Evolutionary conservation across 2,888 invertebrate species (phyloP).

Genomic region (Chymomyza caudatula): DNA sequence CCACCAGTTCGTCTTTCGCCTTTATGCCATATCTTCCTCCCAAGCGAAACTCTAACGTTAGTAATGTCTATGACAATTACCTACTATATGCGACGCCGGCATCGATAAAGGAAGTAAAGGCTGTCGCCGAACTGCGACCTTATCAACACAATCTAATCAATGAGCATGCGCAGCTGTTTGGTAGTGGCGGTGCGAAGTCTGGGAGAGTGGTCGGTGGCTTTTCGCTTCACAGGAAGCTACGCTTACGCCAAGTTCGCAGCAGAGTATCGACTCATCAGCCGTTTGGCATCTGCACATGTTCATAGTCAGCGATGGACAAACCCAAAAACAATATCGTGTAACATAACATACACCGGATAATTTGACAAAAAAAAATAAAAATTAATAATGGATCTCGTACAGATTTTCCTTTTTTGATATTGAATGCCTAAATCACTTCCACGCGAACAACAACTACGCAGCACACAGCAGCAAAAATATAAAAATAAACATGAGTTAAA

Average conservation of each 20-base stretch:
- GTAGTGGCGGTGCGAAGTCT: slow-evolving; percentile 20
- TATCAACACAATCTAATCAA: slow-evolving; percentile 70
- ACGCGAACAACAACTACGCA: neutral
- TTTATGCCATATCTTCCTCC: slow-evolving; percentile 74
- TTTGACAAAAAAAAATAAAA: neutral
- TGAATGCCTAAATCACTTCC: neutral
- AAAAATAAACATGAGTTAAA: slow-evolving; percentile 22
- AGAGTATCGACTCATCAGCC: slow-evolving; percentile 75
- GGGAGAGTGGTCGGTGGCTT: slow-evolving; percentile 25
- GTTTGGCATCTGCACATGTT: slow-evolving; percentile 78
- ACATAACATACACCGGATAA: slow-evolving; percentile 1
- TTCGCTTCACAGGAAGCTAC: slow-evolving; percentile 24
- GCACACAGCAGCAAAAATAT: slow-evolving; percentile 39
- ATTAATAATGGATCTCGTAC: slow-evolving; percentile 46
- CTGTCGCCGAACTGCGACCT: slow-evolving; percentile 51
- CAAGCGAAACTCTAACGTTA: slow-evolving; percentile 75
- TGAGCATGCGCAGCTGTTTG: slow-evolving; percentile 69
- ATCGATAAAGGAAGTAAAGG: slow-evolving; percentile 10
- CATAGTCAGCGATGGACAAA: slow-evolving; percentile 73
- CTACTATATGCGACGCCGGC: slow-evolving; percentile 70
- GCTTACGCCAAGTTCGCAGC: slow-evolving; percentile 67
- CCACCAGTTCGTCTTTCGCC: slow-evolving; percentile 75
- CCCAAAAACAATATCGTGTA: neutral
- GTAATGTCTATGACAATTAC: slow-evolving; percentile 76
- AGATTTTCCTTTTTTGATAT: neutral